These are phyloP conservation scores for Columbina picui DNA, from an alignment of 2,113 vertebrate genomes.

Conservation along the genomic window DNA sequence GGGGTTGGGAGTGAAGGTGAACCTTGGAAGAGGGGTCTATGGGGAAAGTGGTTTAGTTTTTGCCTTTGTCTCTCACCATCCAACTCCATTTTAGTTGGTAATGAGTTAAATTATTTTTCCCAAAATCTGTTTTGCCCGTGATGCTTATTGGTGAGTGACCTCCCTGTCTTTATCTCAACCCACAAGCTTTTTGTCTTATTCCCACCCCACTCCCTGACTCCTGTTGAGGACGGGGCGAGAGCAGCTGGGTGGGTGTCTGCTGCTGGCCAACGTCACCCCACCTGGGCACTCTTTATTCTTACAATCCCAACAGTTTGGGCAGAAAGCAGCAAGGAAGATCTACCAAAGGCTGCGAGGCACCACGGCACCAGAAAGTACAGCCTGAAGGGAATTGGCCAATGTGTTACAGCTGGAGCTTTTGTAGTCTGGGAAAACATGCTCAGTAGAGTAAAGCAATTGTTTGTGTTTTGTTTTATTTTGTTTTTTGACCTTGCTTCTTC, in stretches of 20 bases:
- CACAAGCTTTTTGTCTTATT: background rate
- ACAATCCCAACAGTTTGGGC: background rate
- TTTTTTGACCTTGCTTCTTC: background rate
- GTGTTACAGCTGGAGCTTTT: background rate
- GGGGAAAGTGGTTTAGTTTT: background rate
- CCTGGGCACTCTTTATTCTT: background rate
- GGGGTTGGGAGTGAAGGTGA: background rate
- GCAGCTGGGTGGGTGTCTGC: background rate
- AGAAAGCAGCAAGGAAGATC: background rate
- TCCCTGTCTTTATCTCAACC: background rate
- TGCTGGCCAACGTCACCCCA: background rate
- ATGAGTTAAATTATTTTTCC: background rate
- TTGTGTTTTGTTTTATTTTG: background rate
- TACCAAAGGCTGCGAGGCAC: fast-evolving
- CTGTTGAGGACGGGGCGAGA: background rate
- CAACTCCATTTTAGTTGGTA: background rate
- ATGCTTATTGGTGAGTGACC: background rate
- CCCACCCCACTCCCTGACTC: fast-evolving
- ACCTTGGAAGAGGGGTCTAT: background rate
- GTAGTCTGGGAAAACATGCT: background rate
- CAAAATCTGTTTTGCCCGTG: background rate
- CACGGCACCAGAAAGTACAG: background rate
- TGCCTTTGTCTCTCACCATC: background rate
- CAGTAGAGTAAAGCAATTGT: background rate
- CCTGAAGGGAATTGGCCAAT: fast-evolving